Evolutionary conservation across 2,888 invertebrate species (phyloP).

Genomic region (Drosophila melanosoma): DNA sequence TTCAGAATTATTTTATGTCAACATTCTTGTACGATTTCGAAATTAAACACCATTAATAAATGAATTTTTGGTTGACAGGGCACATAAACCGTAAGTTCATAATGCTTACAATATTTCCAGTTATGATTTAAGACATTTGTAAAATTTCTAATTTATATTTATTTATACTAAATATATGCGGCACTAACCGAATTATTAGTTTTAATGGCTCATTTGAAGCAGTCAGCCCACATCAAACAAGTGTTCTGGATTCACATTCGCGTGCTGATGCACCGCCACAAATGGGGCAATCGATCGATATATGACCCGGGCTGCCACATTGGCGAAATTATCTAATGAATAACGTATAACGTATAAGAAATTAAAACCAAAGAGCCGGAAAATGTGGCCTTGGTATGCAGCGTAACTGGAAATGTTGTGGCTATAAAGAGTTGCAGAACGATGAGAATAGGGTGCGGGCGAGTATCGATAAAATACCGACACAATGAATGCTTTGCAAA

Average conservation of each 20-base stretch:
- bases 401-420: slow-evolving; percentile 32
- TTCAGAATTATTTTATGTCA: not conserved
- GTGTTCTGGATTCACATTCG: slow-evolving; percentile 16
- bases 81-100: not conserved
- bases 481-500: slow-evolving; percentile 64
- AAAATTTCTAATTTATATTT: not conserved
- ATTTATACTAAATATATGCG: too few species aligned
- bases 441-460: not conserved
- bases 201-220: slow-evolving; percentile 21
- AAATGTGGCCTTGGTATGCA: slow-evolving; percentile 58
- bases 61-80: not conserved
- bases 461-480: slow-evolving; percentile 47
- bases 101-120: not conserved
- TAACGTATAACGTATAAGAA: slow-evolving; percentile 41
- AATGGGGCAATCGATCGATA: slow-evolving; percentile 36
- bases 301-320: slow-evolving; percentile 8
- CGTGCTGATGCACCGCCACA: slow-evolving; percentile 8
- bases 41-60: not conserved
- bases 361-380: slow-evolving; percentile 44
- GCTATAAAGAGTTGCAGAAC: slow-evolving; percentile 27
- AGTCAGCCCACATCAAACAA: slow-evolving; percentile 2
- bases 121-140: not conserved
- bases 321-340: slow-evolving; percentile 52
- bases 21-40: not conserved
- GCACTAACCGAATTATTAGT: slow-evolving; percentile 11